Percentiles rank a stretch among this genome's conserved stretches.
These are phyloP conservation scores for Antennarius striatus DNA, from an alignment of 2,113 vertebrate genomes.

Conservation along the genomic window DNA sequence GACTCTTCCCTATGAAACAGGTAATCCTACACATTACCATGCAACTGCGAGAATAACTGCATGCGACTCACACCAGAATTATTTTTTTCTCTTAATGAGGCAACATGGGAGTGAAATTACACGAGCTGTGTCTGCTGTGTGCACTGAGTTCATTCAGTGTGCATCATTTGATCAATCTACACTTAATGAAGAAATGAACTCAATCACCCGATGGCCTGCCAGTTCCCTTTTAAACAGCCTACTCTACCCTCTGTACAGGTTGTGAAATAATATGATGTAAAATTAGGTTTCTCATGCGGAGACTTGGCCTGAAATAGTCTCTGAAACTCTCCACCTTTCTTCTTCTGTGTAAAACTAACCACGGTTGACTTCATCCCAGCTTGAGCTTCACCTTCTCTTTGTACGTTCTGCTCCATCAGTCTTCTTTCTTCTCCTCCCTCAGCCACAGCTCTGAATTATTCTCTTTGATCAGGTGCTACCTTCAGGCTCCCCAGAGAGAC, in stretches of 20 bases:
- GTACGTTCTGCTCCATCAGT: slow-evolving; percentile 50
- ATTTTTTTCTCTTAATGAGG: slow-evolving; percentile 46
- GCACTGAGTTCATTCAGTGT: slow-evolving; percentile 8
- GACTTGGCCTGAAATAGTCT: slow-evolving; percentile 8
- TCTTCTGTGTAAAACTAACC: slow-evolving; percentile 33
- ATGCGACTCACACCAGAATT: slow-evolving; percentile 20
- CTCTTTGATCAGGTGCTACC: slow-evolving; percentile 73
- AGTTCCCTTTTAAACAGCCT: not conserved
- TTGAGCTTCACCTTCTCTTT: slow-evolving; percentile 63
- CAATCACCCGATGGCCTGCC: not conserved
- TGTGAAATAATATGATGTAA: slow-evolving; percentile 17
- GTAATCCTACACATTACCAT: slow-evolving; percentile 8
- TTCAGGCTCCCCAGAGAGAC: slow-evolving; percentile 44
- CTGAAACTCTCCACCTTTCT: not conserved
- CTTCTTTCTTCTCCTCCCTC: slow-evolving; percentile 44
- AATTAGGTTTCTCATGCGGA: slow-evolving; percentile 20
- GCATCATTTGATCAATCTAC: slow-evolving; percentile 4
- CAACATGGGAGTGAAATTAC: slow-evolving; percentile 34
- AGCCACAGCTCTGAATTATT: slow-evolving; percentile 72
- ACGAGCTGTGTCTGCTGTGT: slow-evolving; percentile 6
- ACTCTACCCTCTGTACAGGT: not conserved
- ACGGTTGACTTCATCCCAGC: slow-evolving; percentile 41
- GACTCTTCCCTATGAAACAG: not conserved
- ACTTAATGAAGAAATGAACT: slow-evolving; percentile 13
- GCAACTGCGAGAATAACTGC: slow-evolving; percentile 11